These are phyloP conservation scores for Phenganax marumi DNA, from an alignment of 92 coral and sea anemone species.

Conservation along the genomic window DNA sequence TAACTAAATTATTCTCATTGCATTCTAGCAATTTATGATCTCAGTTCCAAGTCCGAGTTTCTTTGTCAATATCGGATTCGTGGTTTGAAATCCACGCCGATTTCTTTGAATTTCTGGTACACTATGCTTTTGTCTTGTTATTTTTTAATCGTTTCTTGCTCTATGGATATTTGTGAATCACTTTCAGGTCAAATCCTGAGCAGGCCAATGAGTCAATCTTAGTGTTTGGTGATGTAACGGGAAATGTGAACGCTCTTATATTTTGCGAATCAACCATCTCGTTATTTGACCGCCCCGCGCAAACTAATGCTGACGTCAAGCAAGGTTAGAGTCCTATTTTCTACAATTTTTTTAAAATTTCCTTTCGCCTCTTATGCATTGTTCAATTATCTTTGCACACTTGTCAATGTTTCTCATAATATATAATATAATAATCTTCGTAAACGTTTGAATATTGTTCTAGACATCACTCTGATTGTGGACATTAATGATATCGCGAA, in stretches of 20 bases:
- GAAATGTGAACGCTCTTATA: slow-evolving; percentile 83
- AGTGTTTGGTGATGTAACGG: slow-evolving; percentile 88
- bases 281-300: slow-evolving; percentile 91
- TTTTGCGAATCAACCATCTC: slow-evolving; percentile 93
- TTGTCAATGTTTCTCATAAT: background rate
- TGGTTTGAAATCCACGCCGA: slow-evolving; percentile 88
- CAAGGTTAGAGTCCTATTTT: slow-evolving; percentile 64
- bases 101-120: slow-evolving; percentile 91
- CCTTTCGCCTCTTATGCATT: no score
- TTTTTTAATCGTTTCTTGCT: background rate
- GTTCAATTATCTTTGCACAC: no score
- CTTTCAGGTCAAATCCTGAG: slow-evolving; percentile 78
- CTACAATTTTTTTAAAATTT: no score
- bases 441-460: background rate
- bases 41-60: slow-evolving; percentile 97
- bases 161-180: background rate
- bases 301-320: slow-evolving; percentile 81
- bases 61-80: slow-evolving; percentile 91
- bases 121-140: background rate
- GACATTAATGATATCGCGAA: slow-evolving; percentile 76
- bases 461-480: slow-evolving; percentile 83
- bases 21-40: slow-evolving; percentile 81
- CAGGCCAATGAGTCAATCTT: slow-evolving; percentile 89
- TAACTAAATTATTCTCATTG: background rate
- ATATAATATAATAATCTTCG: background rate